Conservation (phyloP, 2,797 vertebrate genomes). For the Cuniculus paca region DNA sequence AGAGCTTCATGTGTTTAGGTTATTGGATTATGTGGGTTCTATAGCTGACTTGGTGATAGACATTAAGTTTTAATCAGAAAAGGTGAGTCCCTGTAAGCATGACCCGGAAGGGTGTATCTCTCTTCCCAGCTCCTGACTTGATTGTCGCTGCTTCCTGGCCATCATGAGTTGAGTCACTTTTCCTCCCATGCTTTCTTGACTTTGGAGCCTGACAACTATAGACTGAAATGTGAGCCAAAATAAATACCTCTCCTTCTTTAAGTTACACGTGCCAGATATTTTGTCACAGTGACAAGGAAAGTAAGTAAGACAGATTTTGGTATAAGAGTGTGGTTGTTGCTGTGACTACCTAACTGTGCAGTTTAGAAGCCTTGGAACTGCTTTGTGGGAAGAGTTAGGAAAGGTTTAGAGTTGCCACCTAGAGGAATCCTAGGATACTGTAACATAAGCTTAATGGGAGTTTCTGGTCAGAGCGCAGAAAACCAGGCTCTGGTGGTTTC, state of each 20-base stretch:
- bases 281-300: background rate
- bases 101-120: background rate
- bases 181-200: background rate
- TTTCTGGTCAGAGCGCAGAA: background rate
- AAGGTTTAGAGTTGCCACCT: background rate
- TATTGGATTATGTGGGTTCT: background rate
- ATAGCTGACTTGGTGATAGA: background rate
- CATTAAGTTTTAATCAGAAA: background rate
- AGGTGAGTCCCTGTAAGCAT: background rate
- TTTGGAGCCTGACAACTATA: background rate
- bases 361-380: background rate
- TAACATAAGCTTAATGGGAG: background rate
- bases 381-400: background rate
- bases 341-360: background rate
- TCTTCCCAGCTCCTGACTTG: background rate
- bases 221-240: background rate
- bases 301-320: background rate
- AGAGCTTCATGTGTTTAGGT: background rate
- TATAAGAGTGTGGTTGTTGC: background rate
- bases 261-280: background rate
- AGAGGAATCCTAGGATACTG: background rate
- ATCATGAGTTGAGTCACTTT: background rate
- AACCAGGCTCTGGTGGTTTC: background rate
- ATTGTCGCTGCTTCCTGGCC: background rate
- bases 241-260: background rate